Evolutionary conservation across 2,888 invertebrate genomes (phyloP).

Genomic region (Oscheius sp.): DNA sequence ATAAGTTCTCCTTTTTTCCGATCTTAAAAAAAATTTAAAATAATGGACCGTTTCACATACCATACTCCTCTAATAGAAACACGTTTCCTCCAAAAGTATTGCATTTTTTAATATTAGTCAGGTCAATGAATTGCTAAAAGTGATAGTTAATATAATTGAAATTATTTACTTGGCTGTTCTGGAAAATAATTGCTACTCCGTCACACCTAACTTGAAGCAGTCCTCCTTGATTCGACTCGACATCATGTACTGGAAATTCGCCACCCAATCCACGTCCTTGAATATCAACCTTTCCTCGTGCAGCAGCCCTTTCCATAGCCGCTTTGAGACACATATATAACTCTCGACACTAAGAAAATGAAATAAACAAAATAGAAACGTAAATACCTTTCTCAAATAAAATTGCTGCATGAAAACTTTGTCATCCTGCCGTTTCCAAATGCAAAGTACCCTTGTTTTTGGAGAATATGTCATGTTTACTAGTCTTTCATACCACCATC

Average conservation of each 20-base stretch:
- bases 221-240: slow-evolving; percentile 92
- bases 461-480: slow-evolving; percentile 99
- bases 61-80: slow-evolving; percentile 98
- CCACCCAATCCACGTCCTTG: slow-evolving; percentile 77
- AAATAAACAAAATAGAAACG: no score
- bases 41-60: slow-evolving; percentile 76
- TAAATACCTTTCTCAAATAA: slow-evolving; percentile 96
- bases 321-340: slow-evolving; percentile 98
- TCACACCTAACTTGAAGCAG: slow-evolving; percentile 83
- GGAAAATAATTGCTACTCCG: slow-evolving; percentile 97
- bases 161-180: slow-evolving; percentile 82
- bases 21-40: slow-evolving; percentile 79
- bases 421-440: slow-evolving; percentile 88
- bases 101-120: slow-evolving; percentile 98
- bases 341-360: slow-evolving; percentile 85
- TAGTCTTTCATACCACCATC: slow-evolving; percentile 99
- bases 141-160: not conserved
- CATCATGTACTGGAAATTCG: slow-evolving; percentile 97
- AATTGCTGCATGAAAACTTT: slow-evolving; percentile 95
- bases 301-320: slow-evolving; percentile 89
- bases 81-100: slow-evolving; percentile 98
- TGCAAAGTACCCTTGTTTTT: slow-evolving; percentile 88
- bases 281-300: slow-evolving; percentile 76
- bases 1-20: slow-evolving; percentile 95
- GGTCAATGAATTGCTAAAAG: slow-evolving; percentile 94